Evolutionary conservation across 2,888 invertebrate species (phyloP).

Genomic region (Parnassius glacialis): DNA sequence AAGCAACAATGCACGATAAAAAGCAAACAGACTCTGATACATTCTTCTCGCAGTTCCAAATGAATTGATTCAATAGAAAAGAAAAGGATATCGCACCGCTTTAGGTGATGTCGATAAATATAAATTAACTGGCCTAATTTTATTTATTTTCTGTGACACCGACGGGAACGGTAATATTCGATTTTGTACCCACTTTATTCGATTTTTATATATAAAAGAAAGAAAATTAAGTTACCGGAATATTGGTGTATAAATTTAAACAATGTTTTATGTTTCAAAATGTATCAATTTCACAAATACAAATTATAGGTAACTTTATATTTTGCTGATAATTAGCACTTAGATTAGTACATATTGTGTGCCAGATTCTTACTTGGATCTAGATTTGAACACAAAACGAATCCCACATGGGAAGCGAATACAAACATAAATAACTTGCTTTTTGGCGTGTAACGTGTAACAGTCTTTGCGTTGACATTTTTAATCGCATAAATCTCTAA

Average conservation of each 20-base stretch:
- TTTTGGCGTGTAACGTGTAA: no score
- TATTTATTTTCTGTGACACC: slow-evolving; percentile 31
- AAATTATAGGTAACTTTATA: no score
- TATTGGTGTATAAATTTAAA: slow-evolving; percentile 1
- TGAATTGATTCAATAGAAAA: slow-evolving; percentile 29
- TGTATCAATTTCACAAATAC: no score
- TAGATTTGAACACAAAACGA: no score
- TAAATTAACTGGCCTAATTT: slow-evolving; percentile 40
- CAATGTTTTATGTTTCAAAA: no score
- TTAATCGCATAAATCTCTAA: no score
- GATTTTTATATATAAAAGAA: slow-evolving; percentile 13
- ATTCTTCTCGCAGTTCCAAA: slow-evolving; percentile 22
- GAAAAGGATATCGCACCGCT: slow-evolving; percentile 32
- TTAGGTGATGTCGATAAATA: slow-evolving; percentile 41
- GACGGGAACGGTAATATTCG: slow-evolving; percentile 21
- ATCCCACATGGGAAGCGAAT: no score
- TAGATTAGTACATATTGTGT: no score
- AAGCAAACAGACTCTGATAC: slow-evolving; percentile 22
- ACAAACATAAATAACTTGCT: no score
- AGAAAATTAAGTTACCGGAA: slow-evolving; percentile 9
- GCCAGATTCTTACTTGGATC: no score
- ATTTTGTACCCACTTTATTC: slow-evolving; percentile 19
- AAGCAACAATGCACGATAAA: slow-evolving; percentile 22
- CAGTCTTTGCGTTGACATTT: no score
- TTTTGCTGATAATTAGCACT: no score